Base-by-base conservation (phyloP, 2,888 invertebrate species). In the Melinaea menophilus region DNA sequence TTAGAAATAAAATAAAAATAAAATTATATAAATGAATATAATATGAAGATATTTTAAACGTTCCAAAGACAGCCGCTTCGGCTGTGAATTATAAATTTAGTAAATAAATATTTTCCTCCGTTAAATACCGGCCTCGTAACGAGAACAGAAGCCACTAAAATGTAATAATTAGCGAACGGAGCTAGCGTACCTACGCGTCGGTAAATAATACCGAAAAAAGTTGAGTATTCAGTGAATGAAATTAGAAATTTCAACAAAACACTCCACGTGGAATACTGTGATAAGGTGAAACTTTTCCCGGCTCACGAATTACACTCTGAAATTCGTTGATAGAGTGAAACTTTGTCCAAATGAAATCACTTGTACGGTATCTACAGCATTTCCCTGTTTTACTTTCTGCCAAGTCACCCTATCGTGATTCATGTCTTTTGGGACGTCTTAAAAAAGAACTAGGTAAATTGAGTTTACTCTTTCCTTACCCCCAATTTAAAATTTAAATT, bases 201-300 rank as follows among this genome's bases (percentile, higher is more conserved):
- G 57, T 62, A 68, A 66, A 64, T 66, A 65, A 61, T 57, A 56
- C 48, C 33, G 22, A 41, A 41, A 69, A 66, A 69, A 65, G 63
- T 64, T 58, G 58, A 64, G 55, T 61, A 55, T 54, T 37, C 75
- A 74, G 77, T 76, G 78, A 82, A 84, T 81, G 81, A 85, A 84
- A 86, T 85, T 79, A 80, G 80, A 79, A 79, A 83, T 84, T 83
- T 80, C 79, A 79, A 82, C 86, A 84, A 86, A 89, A 86, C 83
- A 87, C 82, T 85, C 86, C 84, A 88, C 87, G 88, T 88, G 88
- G 84, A 89, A 86, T 88, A 83, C 81, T 75, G 81, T 86, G 89
- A 89, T 90, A 90, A 89, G 86, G 79, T 80, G 73, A 81, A 89
- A 89, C 82, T 90, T 88, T 84, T 80, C 79, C 84, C 79, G 79